Evolutionary conservation across 2,888 invertebrate genomes (phyloP), one percentile per base, ranked within the genome.

Genomic region (Xestobium rufovillosum): DNA sequence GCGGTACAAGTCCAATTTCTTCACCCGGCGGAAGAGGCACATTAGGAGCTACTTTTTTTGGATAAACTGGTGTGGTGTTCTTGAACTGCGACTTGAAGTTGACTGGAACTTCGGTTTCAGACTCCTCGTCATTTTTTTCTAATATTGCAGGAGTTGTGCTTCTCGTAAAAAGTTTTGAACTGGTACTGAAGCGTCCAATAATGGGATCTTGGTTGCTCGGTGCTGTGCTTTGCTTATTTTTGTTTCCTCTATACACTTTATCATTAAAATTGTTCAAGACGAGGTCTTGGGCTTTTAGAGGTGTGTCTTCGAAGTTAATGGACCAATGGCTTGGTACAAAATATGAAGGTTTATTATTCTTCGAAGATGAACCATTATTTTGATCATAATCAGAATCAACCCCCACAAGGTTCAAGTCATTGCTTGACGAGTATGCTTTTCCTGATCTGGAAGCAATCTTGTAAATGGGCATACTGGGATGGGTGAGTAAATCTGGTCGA

Each of bases 401-500:
- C 2, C 55, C 65, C 60, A 75, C 72, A 60, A 46, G 65, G 65
- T 61, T 61, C 13, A 46, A 40, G 25, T 48, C 49, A 34, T 39
- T 42, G 6, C 6, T 19, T 8, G 6, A 6, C 6, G 28, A 28
- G 8, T n/a, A 28, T 28, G 10, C 41, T 12, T 23, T 16, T 4
- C 53, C 50, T 2, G 36, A 50, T 39, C 60, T 50, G 38, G 60
- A 56, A 17, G 60, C 52, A 10, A 56, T 51, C 34, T 59, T 55
- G 27, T 54, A 52, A 38, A 59, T 60, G 1, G 58, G 49, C 3
- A 55, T 52, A 26, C 57, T 71, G 4, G 73, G 73, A 19, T 71
- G 72, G 0, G 72, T 68, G 9, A 80, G 61, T n/a, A 81, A 70
- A 56, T 82, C 80, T 0, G 82, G 81, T 1, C 82, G 67, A 0